Percentiles rank a stretch among this genome's conserved stretches.
Evolutionary conservation across 2,797 vertebrate species (phyloP).

Genomic region (Antennarius maculatus): DNA sequence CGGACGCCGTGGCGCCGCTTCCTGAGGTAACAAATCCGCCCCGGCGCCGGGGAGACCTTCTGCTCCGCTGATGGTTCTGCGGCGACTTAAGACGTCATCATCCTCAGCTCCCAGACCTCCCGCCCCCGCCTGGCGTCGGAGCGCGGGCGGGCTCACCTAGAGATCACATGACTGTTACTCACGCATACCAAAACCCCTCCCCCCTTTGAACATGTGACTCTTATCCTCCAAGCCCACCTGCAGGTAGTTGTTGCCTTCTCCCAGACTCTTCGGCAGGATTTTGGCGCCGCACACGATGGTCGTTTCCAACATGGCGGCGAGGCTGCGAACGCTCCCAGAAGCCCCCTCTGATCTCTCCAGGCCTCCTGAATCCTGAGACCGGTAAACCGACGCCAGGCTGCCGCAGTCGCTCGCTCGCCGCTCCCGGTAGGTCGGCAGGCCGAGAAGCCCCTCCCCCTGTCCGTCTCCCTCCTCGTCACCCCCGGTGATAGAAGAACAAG

Average conservation of each 20-base stretch:
- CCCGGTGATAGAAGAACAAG: conserved; percentile 93
- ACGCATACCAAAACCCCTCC: neutral
- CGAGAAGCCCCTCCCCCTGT: conserved; percentile 71
- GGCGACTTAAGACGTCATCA: conserved; percentile 90
- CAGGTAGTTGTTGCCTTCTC: conserved; percentile 66
- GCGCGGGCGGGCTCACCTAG: conserved; percentile 76
- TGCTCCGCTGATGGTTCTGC: conserved; percentile 91
- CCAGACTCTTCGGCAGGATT: conserved; percentile 73
- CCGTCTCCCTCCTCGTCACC: conserved; percentile 85
- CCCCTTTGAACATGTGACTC: neutral
- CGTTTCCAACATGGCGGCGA: conserved; percentile 94
- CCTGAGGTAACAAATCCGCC: conserved; percentile 44
- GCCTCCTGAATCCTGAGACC: conserved; percentile 68
- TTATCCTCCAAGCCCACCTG: conserved; percentile 65
- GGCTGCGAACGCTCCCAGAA: conserved; percentile 94
- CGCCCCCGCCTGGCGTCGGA: conserved; percentile 87
- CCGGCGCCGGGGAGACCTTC: conserved; percentile 76
- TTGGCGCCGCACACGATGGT: conserved; percentile 89
- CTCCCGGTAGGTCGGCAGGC: conserved; percentile 80
- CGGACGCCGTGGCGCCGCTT: conserved; percentile 60
- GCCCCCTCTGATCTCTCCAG: conserved; percentile 76
- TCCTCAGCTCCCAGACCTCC: conserved; percentile 90
- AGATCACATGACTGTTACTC: conserved; percentile 32
- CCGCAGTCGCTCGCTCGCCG: conserved; percentile 90
- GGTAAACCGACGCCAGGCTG: conserved; percentile 72